Evolutionary conservation across 2,113 vertebrate species (phyloP).

Genomic region (Zosterops pallidus): DNA sequence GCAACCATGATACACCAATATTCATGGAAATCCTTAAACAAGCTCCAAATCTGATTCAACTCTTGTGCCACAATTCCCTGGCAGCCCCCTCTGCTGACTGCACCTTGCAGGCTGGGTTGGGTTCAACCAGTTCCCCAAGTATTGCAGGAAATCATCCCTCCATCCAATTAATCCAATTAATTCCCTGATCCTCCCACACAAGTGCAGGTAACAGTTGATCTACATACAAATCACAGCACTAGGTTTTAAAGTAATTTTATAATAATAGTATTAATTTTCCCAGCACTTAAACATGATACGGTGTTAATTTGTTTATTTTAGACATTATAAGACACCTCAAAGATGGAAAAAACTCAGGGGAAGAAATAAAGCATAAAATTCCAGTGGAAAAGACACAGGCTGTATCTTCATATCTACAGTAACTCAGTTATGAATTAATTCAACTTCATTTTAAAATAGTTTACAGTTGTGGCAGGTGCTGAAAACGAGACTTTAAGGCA

Average conservation of each 20-base stretch:
- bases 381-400: background rate
- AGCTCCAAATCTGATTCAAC: background rate
- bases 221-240: background rate
- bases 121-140: background rate
- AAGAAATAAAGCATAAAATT: background rate
- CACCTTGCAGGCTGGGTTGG: background rate
- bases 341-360: background rate
- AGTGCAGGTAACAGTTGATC: background rate
- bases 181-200: background rate
- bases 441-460: background rate
- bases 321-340: background rate
- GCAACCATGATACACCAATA: background rate
- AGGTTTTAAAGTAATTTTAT: background rate
- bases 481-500: background rate
- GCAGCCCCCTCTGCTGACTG: background rate
- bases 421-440: background rate
- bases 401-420: background rate
- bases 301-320: background rate
- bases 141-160: background rate
- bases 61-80: background rate
- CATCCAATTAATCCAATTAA: background rate
- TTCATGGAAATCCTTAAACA: background rate
- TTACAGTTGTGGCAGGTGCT: background rate
- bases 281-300: background rate
- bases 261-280: background rate